Conservation (phyloP, 2,113 vertebrate species). For the Capreolus pygargus region DNA sequence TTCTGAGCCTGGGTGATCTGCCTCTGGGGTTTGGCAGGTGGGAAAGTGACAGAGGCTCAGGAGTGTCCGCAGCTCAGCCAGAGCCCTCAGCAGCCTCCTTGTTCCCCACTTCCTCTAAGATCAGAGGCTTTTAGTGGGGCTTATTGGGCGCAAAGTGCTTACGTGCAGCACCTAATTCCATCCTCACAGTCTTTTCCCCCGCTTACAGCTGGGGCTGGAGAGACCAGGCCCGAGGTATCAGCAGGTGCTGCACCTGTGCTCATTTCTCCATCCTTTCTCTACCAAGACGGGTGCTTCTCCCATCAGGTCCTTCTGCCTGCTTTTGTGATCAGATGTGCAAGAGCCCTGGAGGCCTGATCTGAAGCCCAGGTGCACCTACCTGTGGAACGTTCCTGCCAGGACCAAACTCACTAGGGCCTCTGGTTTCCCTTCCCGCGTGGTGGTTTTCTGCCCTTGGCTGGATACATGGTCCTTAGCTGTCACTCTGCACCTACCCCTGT, state of each 20-base stretch:
- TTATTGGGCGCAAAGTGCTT: background rate
- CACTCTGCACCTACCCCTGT: background rate
- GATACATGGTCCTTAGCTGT: background rate
- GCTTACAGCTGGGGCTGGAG: background rate
- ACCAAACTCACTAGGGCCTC: background rate
- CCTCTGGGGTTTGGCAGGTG: too few relatives aligned
- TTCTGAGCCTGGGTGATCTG: background rate
- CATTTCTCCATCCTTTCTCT: background rate
- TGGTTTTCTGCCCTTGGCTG: background rate
- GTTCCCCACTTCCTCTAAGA: background rate
- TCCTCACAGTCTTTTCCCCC: background rate
- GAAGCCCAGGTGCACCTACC: background rate
- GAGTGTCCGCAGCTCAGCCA: background rate
- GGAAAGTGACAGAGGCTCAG: background rate
- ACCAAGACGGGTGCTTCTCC: background rate
- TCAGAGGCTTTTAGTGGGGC: background rate
- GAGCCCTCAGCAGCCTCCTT: background rate
- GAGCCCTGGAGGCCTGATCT: too few relatives aligned
- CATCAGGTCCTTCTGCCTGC: background rate
- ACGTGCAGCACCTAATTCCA: background rate
- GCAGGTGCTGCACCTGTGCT: background rate
- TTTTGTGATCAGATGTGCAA: too few relatives aligned
- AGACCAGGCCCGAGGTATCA: background rate
- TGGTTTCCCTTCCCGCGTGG: background rate
- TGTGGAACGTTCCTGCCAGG: background rate